Evolutionary conservation across 2,888 invertebrate species (phyloP), one percentile per base, ranked within the genome.

Genomic region (Drosophila pullipes): DNA sequence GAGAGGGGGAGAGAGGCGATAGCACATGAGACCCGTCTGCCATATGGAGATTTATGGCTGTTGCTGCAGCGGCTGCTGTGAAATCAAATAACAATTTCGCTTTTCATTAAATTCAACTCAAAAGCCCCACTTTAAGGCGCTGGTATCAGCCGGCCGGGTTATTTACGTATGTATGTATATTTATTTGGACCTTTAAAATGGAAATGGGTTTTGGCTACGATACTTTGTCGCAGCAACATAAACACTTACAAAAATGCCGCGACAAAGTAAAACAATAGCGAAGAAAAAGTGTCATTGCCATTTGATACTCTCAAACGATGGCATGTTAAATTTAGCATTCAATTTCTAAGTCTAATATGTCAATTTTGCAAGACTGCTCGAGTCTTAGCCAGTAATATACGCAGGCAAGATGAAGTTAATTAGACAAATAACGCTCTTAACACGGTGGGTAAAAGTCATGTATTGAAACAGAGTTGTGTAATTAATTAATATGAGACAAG

Each of bases 11-110:
- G 18, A 53, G 47, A 59, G 13, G 39, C 9, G n/a, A 7, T 13
- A 39, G 71, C 77, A 82, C 74, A 79, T 76, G 70, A 35, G 71
- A 65, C 81, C 68, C 72, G 54, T 60, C 69, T 71, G 69, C 83
- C 74, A 80, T 85, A 74, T 82, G 85, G 76, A 82, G 85, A 89
- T 89, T 86, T 89, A 87, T 87, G 68, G 87, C 76, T 59, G 55
- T 5, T 59, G 73, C 31, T 64, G 55, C 68, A 60, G 72, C 53
- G 65, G 61, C 72, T 66, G 59, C 80, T 69, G 57, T 58, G 69
- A 73, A 84, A 83, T 89, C 83, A 85, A 89, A 83, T 79, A 80
- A 82, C 79, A 83, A 87, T 86, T 86, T 89, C 74, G 81, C 78
- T 82, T 81, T 84, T 86, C 89, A 82, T 88, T 88, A 78, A 84